Base-by-base conservation (phyloP, 2,888 invertebrate genomes). In the Clitarchus hookeri region DNA sequence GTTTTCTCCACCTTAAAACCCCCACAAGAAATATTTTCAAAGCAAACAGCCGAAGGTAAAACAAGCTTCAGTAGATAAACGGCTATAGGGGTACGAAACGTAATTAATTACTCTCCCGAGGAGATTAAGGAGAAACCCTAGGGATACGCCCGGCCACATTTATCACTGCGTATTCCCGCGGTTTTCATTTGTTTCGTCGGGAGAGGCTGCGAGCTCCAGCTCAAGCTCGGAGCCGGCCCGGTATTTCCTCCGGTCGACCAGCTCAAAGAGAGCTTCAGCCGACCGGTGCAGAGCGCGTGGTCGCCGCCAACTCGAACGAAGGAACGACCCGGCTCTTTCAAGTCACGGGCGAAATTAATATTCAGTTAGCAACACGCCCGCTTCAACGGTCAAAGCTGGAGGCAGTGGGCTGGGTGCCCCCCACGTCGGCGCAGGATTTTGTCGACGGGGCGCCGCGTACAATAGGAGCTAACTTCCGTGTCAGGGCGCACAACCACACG, bases 161-260 rank as follows among this genome's bases (percentile, higher is more conserved):
- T n/a, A 65, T 65, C 65, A 65, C 65, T 19, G 65, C 65, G 65
- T 9, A n/a, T 19, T 65, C 23, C n/a, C 19, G n/a, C 65, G 23
- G 65, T n/a, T 65, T 65, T 65, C 65, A 65, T 65, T 65, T 65
- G 65, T 65, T 65, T 65, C 65, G 65, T 65, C 65, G 65, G 65
- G 23, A 8, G 23, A n/a, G 65, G 16, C 65, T 19, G 65, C 65
- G 65, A 65, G 65, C 65, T 65, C 6, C 6, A 65, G 48, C 12
- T 48, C 48, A 48, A n/a, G n/a, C n/a, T n/a, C n/a, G n/a, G n/a
- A n/a, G n/a, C n/a, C 12, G 48, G 6, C 12, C 6, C 3, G 11
- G 48, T n/a, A 65, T 65, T 19, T 65, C 65, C 65, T 19, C 65
- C 16, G 13, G 12, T 23, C 65, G 23, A 19, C 13, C 65, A 8